phyloP scores from a whole-genome alignment of 2,113 vertebrate species.

The Perccottus glenii region DNA sequence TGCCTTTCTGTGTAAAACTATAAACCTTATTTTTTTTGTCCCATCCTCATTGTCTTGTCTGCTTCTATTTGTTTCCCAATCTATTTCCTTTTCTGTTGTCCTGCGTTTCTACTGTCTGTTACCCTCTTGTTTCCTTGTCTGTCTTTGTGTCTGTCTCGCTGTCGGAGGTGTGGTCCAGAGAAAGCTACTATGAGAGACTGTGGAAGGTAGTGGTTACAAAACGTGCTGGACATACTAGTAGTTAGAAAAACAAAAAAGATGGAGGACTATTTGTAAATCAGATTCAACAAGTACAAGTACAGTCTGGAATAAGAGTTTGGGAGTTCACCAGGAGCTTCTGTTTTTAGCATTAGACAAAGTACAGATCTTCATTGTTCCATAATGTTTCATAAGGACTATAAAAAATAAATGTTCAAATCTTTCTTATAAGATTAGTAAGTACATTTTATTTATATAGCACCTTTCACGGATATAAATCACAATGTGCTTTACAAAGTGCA shows the following conservation, averaged over 20 bases:
- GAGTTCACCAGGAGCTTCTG: slow-evolving; percentile 67
- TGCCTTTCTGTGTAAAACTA: slow-evolving; percentile 28
- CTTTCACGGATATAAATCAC: too few species aligned
- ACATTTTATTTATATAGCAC: too few species aligned
- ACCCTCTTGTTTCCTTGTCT: slow-evolving; percentile 36
- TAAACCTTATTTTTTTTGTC: slow-evolving; percentile 34
- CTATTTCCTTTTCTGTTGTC: slow-evolving; percentile 15
- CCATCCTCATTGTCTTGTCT: slow-evolving; percentile 57
- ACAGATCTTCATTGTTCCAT: neutral
- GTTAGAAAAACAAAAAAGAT: slow-evolving; percentile 14
- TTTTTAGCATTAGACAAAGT: slow-evolving; percentile 32
- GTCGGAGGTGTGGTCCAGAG: slow-evolving; percentile 77
- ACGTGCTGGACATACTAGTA: slow-evolving; percentile 33
- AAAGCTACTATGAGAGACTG: slow-evolving; percentile 76
- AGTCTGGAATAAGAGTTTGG: slow-evolving; percentile 41
- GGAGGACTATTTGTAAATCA: slow-evolving; percentile 30
- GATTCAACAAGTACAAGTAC: slow-evolving; percentile 33
- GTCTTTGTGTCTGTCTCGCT: slow-evolving; percentile 69
- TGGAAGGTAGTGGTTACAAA: slow-evolving; percentile 77
- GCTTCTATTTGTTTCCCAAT: slow-evolving; percentile 29
- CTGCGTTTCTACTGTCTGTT: slow-evolving; percentile 42
- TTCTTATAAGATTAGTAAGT: neutral
- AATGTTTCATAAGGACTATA: neutral
- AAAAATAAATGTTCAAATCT: neutral
- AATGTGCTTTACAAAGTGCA: neutral